phyloP scores from a whole-genome alignment of 2,113 vertebrate genomes.

The Mesitornis unicolor region DNA sequence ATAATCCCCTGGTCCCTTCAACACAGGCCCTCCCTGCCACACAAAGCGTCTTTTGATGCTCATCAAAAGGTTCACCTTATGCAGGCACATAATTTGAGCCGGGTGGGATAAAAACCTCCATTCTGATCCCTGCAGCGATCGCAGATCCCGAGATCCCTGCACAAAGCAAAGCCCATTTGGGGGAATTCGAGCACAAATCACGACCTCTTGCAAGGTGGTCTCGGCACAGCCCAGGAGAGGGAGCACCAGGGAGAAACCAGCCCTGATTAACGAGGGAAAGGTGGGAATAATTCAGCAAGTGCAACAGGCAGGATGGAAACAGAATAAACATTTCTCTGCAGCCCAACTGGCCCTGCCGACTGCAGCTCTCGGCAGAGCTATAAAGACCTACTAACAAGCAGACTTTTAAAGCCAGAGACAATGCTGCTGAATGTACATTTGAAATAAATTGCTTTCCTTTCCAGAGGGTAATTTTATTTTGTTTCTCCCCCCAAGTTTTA shows the following conservation, averaged over 20 bases:
- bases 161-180: background rate
- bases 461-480: background rate
- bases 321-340: background rate
- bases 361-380: background rate
- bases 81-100: background rate
- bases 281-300: background rate
- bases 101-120: background rate
- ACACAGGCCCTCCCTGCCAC: background rate
- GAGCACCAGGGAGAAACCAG: background rate
- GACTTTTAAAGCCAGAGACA: background rate
- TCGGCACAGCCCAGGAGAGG: background rate
- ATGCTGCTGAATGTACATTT: background rate
- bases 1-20: background rate
- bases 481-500: background rate
- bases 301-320: background rate
- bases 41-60: background rate
- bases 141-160: background rate
- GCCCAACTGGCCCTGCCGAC: background rate
- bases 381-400: constrained; percentile 6
- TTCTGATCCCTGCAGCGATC: background rate
- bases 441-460: constrained; percentile 11
- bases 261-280: background rate
- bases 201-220: background rate
- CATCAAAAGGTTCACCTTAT: constrained; percentile 14
- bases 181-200: background rate